Evolutionary conservation across 2,888 invertebrate species (phyloP).

Genomic region (Sinopyrophorus schimmeli): DNA sequence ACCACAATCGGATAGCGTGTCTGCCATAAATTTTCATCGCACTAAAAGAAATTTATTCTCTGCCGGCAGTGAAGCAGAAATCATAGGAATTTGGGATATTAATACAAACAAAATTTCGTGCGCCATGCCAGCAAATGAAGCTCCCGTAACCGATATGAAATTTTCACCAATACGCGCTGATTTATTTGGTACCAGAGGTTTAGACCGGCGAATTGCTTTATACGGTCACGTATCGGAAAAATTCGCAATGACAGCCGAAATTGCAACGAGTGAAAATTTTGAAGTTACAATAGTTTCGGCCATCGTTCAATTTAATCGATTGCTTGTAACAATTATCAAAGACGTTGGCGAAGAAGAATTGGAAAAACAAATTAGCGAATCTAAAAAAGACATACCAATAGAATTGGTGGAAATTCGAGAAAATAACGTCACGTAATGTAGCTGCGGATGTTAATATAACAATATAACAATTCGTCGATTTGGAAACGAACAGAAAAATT

Average conservation of each 20-base stretch:
- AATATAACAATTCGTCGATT: slow-evolving; percentile 48
- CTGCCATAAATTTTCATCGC: slow-evolving; percentile 43
- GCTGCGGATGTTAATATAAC: slow-evolving; percentile 46
- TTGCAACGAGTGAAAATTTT: slow-evolving; percentile 6
- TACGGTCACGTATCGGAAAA: too few species aligned
- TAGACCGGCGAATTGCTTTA: slow-evolving; percentile 61
- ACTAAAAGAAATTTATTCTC: slow-evolving; percentile 46
- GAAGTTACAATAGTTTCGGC: slow-evolving; percentile 6
- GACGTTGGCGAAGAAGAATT: slow-evolving; percentile 38
- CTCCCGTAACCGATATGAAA: slow-evolving; percentile 61
- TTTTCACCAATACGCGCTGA: slow-evolving; percentile 62
- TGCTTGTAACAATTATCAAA: slow-evolving; percentile 2
- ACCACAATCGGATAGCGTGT: slow-evolving; percentile 48
- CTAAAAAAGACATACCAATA: slow-evolving; percentile 34
- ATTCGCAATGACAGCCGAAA: slow-evolving; percentile 26
- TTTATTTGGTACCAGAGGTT: slow-evolving; percentile 61
- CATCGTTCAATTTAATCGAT: slow-evolving; percentile 1
- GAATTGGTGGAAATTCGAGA: slow-evolving; percentile 40
- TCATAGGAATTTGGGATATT: slow-evolving; percentile 52
- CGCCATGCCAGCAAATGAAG: slow-evolving; percentile 56
- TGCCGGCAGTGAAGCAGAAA: slow-evolving; percentile 51
- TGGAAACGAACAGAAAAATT: slow-evolving; percentile 42
- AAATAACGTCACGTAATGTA: slow-evolving; percentile 44
- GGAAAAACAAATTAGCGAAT: neutral
- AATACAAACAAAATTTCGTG: slow-evolving; percentile 46